Percentiles rank a stretch among this genome's conserved stretches.
Conservation (phyloP, 2,797 vertebrate species). For the Sebastolobus alascanus region DNA sequence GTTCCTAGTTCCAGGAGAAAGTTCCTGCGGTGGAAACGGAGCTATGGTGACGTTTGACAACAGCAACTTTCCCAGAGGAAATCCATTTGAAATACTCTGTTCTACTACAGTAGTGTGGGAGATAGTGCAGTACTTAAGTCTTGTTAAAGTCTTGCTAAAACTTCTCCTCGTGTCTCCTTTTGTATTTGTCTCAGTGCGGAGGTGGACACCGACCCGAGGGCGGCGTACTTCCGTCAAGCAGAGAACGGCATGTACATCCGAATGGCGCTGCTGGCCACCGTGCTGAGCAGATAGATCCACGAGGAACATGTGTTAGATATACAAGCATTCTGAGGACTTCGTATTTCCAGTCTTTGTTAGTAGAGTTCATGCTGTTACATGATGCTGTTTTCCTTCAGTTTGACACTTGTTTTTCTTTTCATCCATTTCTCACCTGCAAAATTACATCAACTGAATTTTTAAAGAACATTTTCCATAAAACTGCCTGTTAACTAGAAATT, state of each 20-base stretch:
- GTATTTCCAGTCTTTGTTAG: not conserved
- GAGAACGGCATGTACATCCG: slow-evolving; percentile 98
- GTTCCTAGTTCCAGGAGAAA: too few species aligned
- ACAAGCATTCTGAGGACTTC: not conserved
- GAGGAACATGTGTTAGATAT: not conserved
- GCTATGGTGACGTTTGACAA: too few species aligned
- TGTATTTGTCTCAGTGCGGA: slow-evolving; percentile 83
- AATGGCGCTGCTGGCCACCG: slow-evolving; percentile 94
- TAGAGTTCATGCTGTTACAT: not conserved
- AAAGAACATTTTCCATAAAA: not conserved
- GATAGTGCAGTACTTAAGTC: not conserved
- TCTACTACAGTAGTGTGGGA: not conserved
- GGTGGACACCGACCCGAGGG: slow-evolving; percentile 95
- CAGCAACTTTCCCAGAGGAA: too few species aligned
- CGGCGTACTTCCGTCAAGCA: slow-evolving; percentile 96
- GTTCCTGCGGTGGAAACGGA: too few species aligned
- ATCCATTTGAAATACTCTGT: too few species aligned
- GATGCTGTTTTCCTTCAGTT: not conserved
- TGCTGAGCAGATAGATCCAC: slow-evolving; percentile 86
- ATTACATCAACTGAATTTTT: not conserved
- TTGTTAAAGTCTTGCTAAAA: not conserved
- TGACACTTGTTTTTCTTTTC: too few species aligned
- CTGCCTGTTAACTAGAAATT: not conserved
- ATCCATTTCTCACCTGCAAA: too few species aligned
- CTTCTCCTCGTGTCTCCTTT: not conserved